Evolutionary conservation across 2,113 vertebrate species (phyloP), one percentile per base, ranked within the genome.

Genomic region (Platysteira castanea): DNA sequence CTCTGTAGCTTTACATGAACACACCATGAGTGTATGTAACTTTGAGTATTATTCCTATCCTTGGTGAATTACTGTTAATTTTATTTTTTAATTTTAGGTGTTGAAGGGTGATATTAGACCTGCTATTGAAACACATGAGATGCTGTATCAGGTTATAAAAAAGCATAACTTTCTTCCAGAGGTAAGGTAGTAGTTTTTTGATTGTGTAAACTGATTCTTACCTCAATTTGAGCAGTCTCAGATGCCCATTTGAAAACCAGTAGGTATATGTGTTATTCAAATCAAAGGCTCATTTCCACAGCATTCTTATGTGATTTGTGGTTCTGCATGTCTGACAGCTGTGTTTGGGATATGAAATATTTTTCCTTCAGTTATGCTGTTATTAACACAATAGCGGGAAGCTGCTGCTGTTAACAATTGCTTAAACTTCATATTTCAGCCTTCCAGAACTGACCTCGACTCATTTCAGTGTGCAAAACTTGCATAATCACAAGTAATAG

Each of bases 141-240:
- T 99, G 99, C 96, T 99, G 42, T 99, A 99, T 97, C 99, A 99
- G 96, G 99, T 99, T 88, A 99, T 99, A 95, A 99, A 99, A 97
- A 99, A 99, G 93, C 99, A 99, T 97, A 99, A 99, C 97, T 99
- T 99, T 92, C 98, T 99, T 84, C 99, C 99, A 41, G 99, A 99
- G 99, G 99, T 99, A 98, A 98, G 95, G 13, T 37, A 27, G 33
- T 77, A 24, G 68, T 60, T 78, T 74, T 56, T 82, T 64, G 13
- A 24, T 69, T 2, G 2, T 83, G 11, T 83, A 59, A 89, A 83
- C 15, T 73, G 63, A 69, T 75, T 87, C 8, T 71, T 57, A 52
- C 19, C 44, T 41, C 60, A 39, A 1, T 94, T 76, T 88, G 41
- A 61, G n/a, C 20, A 78, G 19, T 89, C 13, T 24, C 16, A 79